Percentiles rank a stretch among this genome's conserved stretches.
Conservation (phyloP, 2,113 vertebrate species). For the Electrona antarctica region DNA sequence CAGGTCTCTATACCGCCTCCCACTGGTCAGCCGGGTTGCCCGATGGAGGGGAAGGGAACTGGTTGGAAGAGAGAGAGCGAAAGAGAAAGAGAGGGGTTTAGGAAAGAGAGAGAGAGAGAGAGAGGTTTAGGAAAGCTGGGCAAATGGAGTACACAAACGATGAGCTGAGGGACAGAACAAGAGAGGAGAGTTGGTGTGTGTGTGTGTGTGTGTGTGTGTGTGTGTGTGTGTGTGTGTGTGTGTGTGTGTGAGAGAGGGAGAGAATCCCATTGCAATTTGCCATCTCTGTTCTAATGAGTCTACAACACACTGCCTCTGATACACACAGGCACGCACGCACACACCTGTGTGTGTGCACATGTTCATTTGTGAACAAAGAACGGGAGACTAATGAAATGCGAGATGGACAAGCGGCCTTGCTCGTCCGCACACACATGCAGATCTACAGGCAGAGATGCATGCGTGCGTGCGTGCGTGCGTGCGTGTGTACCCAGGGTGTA, state of each 20-base stretch:
- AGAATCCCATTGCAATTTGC: slow-evolving; percentile 48
- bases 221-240: slow-evolving; percentile 34
- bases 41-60: neutral
- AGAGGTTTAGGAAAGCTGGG: slow-evolving; percentile 18
- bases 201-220: slow-evolving; percentile 17
- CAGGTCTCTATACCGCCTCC: too few species aligned
- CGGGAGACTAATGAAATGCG: slow-evolving; percentile 44
- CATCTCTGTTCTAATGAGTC: slow-evolving; percentile 54
- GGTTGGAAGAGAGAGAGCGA: slow-evolving; percentile 15
- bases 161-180: slow-evolving; percentile 41
- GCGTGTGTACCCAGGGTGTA: slow-evolving; percentile 65
- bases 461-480: slow-evolving; percentile 49
- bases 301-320: slow-evolving; percentile 47
- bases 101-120: neutral
- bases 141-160: slow-evolving; percentile 40
- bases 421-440: neutral
- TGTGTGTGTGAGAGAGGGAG: slow-evolving; percentile 63
- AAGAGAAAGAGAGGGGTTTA: slow-evolving; percentile 14
- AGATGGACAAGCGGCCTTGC: neutral
- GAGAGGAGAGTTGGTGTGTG: slow-evolving; percentile 18
- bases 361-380: slow-evolving; percentile 51
- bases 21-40: neutral
- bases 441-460: neutral
- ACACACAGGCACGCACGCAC: neutral
- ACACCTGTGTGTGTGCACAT: neutral